Evolutionary conservation across 2,888 invertebrate genomes (phyloP), one percentile per base, ranked within the genome.

Genomic region (Cordylochernes scorpioides): DNA sequence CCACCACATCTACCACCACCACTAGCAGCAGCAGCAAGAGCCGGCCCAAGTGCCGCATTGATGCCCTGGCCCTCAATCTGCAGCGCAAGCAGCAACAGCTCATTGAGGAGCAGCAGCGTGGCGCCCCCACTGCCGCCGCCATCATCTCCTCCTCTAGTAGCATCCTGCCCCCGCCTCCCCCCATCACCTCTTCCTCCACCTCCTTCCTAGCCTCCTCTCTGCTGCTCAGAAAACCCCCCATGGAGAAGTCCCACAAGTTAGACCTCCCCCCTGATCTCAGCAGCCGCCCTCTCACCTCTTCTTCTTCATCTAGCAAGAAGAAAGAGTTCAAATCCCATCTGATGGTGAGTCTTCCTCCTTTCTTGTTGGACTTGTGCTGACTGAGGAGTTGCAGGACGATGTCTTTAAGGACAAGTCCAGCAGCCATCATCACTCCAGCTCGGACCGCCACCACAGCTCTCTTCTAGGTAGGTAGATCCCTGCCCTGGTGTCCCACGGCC

Each of bases 31-130:
- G 27, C 10, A 22, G 21, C 10, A 24, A 16, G 6, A 12, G 26
- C 12, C 26, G 30, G 8, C 34, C 31, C 6, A 34, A 32, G 12
- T 39, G 37, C 24, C 33, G 42, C 10, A 43, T 43, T 24, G 44
- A 44, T 36, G 43, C 42, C 17, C 30, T 45, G 17, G 44, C 45
- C 13, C 29, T 45, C 13, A 45, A 44, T 37, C 33, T 45, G 15
- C 45, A 45, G 31, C 35, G 42, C 18, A 36, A 41, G 19, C 42
- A 42, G 31, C 35, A 38, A 12, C 38, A 38, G 16, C 35, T 35
- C 10, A 18, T 38, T 24, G 31, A 33, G 35, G 33, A 38, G 27
- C 33, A 28, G 14, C 31, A 22, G 14, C 15, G 24, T n/a, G n/a
- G n/a, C n/a, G n/a, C n/a, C n/a, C n/a, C n/a, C n/a, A n/a, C n/a